Base-by-base conservation (phyloP, 1,140 invertebrate species). In the Drosophila ironensis region DNA sequence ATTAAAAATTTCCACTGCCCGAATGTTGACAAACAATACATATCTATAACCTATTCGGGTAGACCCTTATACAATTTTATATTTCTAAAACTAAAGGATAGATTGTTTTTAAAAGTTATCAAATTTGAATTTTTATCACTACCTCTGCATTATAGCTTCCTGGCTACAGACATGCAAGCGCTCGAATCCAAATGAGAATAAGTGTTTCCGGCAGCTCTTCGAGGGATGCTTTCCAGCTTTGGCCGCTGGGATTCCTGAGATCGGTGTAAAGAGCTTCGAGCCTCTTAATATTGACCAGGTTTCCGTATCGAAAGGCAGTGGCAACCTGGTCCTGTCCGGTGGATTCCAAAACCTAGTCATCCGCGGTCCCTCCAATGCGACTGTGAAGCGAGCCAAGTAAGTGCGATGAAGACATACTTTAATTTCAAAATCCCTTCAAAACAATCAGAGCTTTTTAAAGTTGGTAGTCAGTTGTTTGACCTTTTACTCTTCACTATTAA, bases 311-410 rank as follows among this genome's bases (percentile, higher is more conserved):
- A 91, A 91, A 51, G 91, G 91, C 2, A 90, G 90, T 25, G 91
- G 91, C 1, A 90, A 91, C 25, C 64, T 92, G 14, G 89, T 90
- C 16, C 57, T 92, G 0, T 47, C 89, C 3, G 91, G 91, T 0
- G 90, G 89, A 28, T 91, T 92, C 70, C 89, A 90, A 38, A 88
- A 91, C 45, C 66, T 92, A 3, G 68, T 90, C 2, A 89, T 91
- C 22, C 88, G 91, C 9, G 91, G 91, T 3, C 91, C 91, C 4
- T 91, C 91, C 20, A 92, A 92, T 69, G 76, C 89, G 7, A 90
- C 89, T 3, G 89, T 90, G n/a, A 59, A 51, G 1, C 45, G 70
- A 24, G 89, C 89, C 9, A 82, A 63, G 84, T 89, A 63, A 63
- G 46, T 64, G n/a, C n/a, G n/a, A n/a, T n/a, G n/a, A n/a, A n/a